These are phyloP conservation scores for Tenrec ecaudatus DNA, from an alignment of 2,113 vertebrate species.

Conservation along the genomic window DNA sequence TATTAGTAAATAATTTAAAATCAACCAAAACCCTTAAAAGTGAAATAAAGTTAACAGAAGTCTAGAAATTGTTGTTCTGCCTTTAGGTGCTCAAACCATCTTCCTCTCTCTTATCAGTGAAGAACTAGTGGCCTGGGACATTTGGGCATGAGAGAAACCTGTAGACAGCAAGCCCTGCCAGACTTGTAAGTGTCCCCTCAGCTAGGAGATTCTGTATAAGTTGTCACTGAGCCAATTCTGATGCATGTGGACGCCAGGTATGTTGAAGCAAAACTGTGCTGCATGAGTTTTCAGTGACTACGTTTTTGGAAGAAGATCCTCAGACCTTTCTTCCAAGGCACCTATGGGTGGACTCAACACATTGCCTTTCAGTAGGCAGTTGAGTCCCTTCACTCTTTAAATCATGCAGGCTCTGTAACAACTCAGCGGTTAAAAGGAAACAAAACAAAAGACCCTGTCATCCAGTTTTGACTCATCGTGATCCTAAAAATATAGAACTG, in stretches of 20 bases:
- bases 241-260: not conserved
- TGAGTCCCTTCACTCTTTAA: not conserved
- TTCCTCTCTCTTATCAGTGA: not conserved
- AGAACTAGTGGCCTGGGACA: not conserved
- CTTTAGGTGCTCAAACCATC: not conserved
- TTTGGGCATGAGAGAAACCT: not conserved
- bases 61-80: not conserved
- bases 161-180: accelerated
- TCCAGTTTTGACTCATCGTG: not conserved
- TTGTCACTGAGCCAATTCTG: not conserved
- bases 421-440: not conserved
- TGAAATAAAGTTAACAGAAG: not conserved
- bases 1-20: not conserved
- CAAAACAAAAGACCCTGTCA: not conserved
- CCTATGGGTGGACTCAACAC: not conserved
- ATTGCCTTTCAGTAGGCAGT: not conserved
- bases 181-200: accelerated
- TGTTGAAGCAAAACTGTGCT: not conserved
- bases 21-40: not conserved
- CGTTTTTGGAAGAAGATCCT: not conserved
- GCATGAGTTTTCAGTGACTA: not conserved
- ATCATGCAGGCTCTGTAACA: not conserved
- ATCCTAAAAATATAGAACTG: too few species aligned
- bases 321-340: not conserved
- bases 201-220: not conserved